Percentiles rank a stretch among this genome's conserved stretches.
These are phyloP conservation scores for Tanytarsus gracilentus DNA, from an alignment of 2,888 invertebrate genomes.

Conservation along the genomic window DNA sequence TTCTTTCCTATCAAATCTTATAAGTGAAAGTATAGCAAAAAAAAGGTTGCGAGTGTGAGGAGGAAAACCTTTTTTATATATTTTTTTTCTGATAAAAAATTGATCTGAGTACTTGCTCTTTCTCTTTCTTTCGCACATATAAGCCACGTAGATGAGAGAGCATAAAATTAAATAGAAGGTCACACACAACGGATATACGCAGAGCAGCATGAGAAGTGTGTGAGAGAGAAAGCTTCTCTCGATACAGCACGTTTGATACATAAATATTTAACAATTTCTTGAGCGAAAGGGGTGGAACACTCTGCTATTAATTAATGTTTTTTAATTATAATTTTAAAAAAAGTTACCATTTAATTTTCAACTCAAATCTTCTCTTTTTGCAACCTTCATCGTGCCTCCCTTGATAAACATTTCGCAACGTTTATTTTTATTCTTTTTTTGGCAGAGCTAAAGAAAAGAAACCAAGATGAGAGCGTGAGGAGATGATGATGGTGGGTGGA, in stretches of 20 bases:
- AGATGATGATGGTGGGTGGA: neutral
- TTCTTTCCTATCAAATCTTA: neutral
- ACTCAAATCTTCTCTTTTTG: neutral
- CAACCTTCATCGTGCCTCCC: slow-evolving; percentile 25
- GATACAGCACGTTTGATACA: slow-evolving; percentile 27
- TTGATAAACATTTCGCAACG: slow-evolving; percentile 19
- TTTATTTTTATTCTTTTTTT: slow-evolving; percentile 16
- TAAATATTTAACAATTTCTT: slow-evolving; percentile 23
- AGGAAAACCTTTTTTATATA: slow-evolving; percentile 14
- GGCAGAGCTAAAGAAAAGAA: neutral
- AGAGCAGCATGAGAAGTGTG: neutral
- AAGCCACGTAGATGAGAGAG: slow-evolving; percentile 14
- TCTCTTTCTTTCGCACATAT: too few relatives aligned
- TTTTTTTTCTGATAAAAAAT: slow-evolving; percentile 26
- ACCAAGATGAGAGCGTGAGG: neutral
- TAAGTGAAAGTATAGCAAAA: neutral
- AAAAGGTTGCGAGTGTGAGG: neutral
- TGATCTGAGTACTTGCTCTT: slow-evolving; percentile 15
- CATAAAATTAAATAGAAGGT: slow-evolving; percentile 28
- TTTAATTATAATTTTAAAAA: too few relatives aligned
- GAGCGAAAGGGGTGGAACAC: too few relatives aligned
- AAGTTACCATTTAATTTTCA: neutral
- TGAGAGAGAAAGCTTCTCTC: slow-evolving; percentile 2
- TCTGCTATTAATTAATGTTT: too few relatives aligned
- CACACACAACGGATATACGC: slow-evolving; percentile 22